phyloP scores from a whole-genome alignment of 2,113 vertebrate species.

The Colinus virginianus region DNA sequence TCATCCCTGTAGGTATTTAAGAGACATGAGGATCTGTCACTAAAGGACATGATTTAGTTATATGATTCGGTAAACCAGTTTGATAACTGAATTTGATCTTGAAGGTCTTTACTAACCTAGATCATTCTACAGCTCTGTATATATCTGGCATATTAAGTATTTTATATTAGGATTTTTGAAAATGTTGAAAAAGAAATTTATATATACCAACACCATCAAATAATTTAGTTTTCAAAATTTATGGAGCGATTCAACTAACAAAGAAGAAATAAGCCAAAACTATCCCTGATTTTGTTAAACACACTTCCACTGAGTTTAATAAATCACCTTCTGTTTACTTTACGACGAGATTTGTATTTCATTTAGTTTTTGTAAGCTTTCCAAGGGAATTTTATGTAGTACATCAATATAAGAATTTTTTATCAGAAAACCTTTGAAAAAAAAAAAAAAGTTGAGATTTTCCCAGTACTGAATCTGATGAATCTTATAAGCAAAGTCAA shows the following conservation, averaged over 20 bases:
- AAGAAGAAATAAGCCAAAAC: neutral
- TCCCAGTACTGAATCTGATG: neutral
- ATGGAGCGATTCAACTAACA: neutral
- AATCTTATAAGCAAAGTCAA: neutral
- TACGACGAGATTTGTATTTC: neutral
- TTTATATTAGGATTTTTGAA: neutral
- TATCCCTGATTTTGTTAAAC: neutral
- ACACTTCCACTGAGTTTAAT: neutral
- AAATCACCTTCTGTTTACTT: rapidly evolving
- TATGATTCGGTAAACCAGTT: neutral
- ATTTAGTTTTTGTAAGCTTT: neutral
- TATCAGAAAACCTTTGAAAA: neutral
- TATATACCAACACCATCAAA: neutral
- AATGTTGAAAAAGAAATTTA: neutral
- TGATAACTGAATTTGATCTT: neutral
- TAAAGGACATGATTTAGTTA: neutral
- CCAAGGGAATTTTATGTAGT: neutral
- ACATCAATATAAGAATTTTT: neutral
- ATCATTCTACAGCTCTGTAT: neutral
- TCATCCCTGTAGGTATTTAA: neutral
- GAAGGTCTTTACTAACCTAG: neutral
- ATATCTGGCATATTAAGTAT: neutral
- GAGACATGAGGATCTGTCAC: neutral
- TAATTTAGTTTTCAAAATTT: neutral
- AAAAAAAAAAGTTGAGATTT: neutral